Evolutionary conservation across 2,113 vertebrate species (phyloP).

Genomic region (Carollia perspicillata): DNA sequence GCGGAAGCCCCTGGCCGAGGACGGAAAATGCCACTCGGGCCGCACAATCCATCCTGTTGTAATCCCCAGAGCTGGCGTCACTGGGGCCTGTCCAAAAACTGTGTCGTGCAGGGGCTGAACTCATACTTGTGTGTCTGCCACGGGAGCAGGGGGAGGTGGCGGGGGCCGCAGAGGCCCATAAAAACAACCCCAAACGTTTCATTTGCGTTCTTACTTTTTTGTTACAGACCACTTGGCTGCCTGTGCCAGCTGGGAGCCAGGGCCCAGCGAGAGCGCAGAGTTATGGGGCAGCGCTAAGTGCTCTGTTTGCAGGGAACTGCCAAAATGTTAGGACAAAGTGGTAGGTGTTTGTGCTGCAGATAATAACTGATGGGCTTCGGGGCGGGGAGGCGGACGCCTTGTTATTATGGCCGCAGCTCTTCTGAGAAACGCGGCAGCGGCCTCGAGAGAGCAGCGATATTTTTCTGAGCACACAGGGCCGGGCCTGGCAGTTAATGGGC

Average conservation of each 20-base stretch:
- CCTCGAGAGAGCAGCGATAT: constrained; percentile 86
- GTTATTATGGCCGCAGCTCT: constrained; percentile 87
- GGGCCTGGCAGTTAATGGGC: constrained; percentile 81
- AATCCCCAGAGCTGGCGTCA: constrained; percentile 84
- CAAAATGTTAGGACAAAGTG: constrained; percentile 94
- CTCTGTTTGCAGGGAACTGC: constrained; percentile 93
- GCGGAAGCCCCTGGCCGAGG: constrained; percentile 82
- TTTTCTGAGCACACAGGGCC: constrained; percentile 81
- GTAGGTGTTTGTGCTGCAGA: constrained; percentile 93
- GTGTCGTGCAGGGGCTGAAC: constrained; percentile 79
- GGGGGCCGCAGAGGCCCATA: constrained; percentile 9
- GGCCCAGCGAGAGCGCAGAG: constrained; percentile 85
- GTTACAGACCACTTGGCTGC: constrained; percentile 81
- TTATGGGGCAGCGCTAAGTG: constrained; percentile 92
- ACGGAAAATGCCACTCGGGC: constrained; percentile 87
- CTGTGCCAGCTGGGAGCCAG: constrained; percentile 83
- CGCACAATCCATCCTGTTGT: constrained; percentile 87
- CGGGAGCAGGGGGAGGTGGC: constrained; percentile 20
- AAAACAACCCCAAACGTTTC: constrained; percentile 79
- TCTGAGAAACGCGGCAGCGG: constrained; percentile 88
- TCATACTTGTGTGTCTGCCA: constrained; percentile 80
- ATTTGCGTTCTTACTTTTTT: constrained; percentile 80
- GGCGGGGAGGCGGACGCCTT: constrained; percentile 87
- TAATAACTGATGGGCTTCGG: constrained; percentile 94
- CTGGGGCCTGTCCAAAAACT: constrained; percentile 77